Percentiles rank a stretch among this genome's conserved stretches.
Conservation (phyloP, 2,797 vertebrate genomes). For the Otus scops region DNA sequence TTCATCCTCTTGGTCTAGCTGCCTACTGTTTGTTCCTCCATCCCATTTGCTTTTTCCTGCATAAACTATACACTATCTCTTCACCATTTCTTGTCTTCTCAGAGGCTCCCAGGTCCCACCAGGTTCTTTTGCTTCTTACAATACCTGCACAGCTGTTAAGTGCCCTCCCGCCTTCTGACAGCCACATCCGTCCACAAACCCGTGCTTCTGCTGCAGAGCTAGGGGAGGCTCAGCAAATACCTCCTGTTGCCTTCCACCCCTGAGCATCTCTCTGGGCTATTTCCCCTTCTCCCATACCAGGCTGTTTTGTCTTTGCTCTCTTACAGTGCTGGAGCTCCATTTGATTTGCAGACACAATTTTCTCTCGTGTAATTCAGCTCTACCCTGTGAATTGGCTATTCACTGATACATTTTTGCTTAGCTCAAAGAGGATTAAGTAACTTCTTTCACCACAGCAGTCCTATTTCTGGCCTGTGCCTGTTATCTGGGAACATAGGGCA, state of each 20-base stretch:
- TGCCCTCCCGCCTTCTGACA: neutral
- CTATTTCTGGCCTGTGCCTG: slow-evolving; percentile 56
- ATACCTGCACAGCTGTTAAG: neutral
- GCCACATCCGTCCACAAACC: neutral
- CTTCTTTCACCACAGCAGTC: slow-evolving; percentile 41
- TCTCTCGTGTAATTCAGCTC: slow-evolving; percentile 12
- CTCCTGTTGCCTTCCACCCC: neutral
- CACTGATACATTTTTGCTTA: slow-evolving; percentile 33
- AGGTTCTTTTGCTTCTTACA: neutral
- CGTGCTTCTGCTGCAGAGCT: neutral
- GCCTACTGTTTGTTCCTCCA: neutral
- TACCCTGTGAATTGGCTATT: slow-evolving; percentile 43
- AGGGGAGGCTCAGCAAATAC: neutral
- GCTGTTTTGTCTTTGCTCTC: neutral
- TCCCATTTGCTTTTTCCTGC: neutral
- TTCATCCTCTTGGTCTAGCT: neutral
- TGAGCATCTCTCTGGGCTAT: neutral
- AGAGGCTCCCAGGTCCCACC: neutral
- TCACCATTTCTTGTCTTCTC: neutral
- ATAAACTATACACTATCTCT: neutral
- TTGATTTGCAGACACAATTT: slow-evolving; percentile 55
- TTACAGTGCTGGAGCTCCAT: neutral
- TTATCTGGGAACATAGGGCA: slow-evolving; percentile 60
- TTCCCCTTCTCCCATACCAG: neutral
- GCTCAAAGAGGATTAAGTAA: slow-evolving; percentile 58